Percentiles rank a stretch among this genome's conserved stretches.
phyloP scores from a whole-genome alignment of 2,888 invertebrate species.

The Netelia fuscicornis region DNA sequence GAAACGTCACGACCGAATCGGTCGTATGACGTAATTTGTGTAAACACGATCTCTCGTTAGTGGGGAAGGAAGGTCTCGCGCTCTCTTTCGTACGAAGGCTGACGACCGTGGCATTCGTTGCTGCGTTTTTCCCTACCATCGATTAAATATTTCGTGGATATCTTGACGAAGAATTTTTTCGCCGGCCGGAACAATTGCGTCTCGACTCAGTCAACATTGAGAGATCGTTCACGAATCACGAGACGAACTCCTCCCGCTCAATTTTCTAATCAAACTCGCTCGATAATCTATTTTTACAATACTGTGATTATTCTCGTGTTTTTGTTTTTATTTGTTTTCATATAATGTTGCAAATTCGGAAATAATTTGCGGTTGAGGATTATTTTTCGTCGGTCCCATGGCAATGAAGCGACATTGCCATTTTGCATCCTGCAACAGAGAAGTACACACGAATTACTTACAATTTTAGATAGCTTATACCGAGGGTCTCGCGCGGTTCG shows the following conservation, averaged over 20 bases:
- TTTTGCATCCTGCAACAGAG: constrained; percentile 12
- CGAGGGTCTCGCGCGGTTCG: constrained; percentile 29
- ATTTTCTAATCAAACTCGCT: not conserved
- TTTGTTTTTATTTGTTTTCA: not conserved
- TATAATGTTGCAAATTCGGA: not conserved
- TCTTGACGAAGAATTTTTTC: constrained; percentile 38
- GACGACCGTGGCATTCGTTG: constrained; percentile 69
- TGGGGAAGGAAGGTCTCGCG: constrained; percentile 51
- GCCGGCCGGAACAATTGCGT: constrained; percentile 9
- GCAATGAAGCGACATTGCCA: constrained; percentile 20
- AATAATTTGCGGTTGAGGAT: not conserved
- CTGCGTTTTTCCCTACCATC: constrained; percentile 35
- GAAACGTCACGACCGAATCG: constrained; percentile 78
- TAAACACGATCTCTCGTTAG: constrained; percentile 61
- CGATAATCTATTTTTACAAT: constrained; percentile 1
- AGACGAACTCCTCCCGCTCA: not conserved
- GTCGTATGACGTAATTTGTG: constrained; percentile 78
- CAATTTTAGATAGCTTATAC: not conserved
- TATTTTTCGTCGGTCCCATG: constrained; percentile 18
- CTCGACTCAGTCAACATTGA: constrained; percentile 43
- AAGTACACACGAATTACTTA: constrained; percentile 20
- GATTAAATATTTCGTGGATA: constrained; percentile 44
- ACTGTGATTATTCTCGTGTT: constrained; percentile 4
- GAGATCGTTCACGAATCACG: constrained; percentile 24
- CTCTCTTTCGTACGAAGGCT: constrained; percentile 62